These are phyloP conservation scores for Lamprotornis superbus DNA, from an alignment of 2,113 vertebrate genomes.

Conservation along the genomic window DNA sequence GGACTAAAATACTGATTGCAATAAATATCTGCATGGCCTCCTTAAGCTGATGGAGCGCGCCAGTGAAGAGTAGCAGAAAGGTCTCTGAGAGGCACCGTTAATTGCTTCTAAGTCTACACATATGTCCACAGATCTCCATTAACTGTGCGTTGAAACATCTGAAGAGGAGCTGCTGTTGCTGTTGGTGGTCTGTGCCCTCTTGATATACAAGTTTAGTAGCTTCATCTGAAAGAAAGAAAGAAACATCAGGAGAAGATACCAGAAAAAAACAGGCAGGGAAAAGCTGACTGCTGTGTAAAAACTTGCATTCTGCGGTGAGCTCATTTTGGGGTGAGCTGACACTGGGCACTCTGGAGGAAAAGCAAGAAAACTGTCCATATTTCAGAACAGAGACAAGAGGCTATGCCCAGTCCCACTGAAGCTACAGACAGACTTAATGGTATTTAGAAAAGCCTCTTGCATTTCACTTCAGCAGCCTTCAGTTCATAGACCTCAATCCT, in stretches of 20 bases:
- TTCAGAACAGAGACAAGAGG: not conserved
- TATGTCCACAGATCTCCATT: conserved; percentile 69
- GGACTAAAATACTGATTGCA: conserved; percentile 87
- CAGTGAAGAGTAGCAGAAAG: conserved; percentile 61
- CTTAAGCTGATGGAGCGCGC: conserved; percentile 56
- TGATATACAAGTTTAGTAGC: conserved; percentile 95
- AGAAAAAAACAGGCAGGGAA: not conserved
- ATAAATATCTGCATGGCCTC: conserved; percentile 72
- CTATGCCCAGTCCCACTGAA: not conserved
- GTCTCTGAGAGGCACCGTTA: conserved; percentile 74
- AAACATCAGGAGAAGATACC: not conserved
- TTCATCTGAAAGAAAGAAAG: conserved; percentile 86
- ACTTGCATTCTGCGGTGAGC: rapidly evolving
- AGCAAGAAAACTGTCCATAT: not conserved
- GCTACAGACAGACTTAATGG: not conserved
- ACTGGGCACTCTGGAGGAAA: not conserved
- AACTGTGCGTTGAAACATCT: conserved; percentile 96
- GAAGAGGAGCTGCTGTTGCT: conserved; percentile 98
- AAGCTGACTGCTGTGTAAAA: not conserved
- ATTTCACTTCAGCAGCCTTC: not conserved
- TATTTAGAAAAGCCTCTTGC: not conserved
- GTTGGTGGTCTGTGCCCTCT: conserved; percentile 93
- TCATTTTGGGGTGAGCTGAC: not conserved
- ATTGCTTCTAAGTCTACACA: conserved; percentile 67
- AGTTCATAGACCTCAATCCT: not conserved